Percentiles rank a stretch among this genome's conserved stretches.
These are phyloP conservation scores for Selene dorsalis DNA, from an alignment of 2,797 vertebrate genomes.

Conservation along the genomic window DNA sequence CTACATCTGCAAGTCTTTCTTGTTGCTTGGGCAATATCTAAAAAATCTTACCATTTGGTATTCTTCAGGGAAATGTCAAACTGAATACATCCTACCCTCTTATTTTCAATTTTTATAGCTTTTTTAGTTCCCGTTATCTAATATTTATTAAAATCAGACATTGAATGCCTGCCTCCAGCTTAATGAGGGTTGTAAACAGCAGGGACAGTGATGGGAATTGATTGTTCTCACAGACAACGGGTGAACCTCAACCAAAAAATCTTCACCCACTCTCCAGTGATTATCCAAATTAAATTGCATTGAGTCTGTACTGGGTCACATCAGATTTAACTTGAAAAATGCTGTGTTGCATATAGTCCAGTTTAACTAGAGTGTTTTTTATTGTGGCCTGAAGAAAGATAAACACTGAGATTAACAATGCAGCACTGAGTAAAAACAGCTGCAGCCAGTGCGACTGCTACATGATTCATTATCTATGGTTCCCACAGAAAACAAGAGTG, in stretches of 20 bases:
- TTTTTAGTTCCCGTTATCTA: neutral
- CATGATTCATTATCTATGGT: conserved; percentile 34
- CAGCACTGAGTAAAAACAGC: conserved; percentile 4
- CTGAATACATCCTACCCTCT: neutral
- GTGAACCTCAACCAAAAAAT: neutral
- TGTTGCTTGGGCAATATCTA: neutral
- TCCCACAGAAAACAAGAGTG: conserved; percentile 29
- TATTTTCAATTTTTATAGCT: neutral
- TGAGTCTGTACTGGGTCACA: neutral
- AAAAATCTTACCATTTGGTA: neutral
- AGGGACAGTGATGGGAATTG: neutral
- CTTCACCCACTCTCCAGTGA: neutral
- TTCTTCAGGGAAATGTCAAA: neutral
- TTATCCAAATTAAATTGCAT: neutral
- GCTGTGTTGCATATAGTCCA: neutral
- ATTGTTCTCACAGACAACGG: neutral
- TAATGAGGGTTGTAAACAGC: conserved; percentile 2
- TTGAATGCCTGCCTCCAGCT: neutral
- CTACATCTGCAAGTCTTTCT: neutral
- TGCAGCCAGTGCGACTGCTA: neutral
- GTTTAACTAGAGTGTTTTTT: neutral
- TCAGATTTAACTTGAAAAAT: conserved; percentile 12
- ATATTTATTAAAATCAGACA: neutral
- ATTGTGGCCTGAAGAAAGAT: neutral
- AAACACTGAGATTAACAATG: neutral